Evolutionary conservation across 2,888 invertebrate genomes (phyloP), one percentile per base, ranked within the genome.

Genomic region (Hydroisotoma schaefferi): DNA sequence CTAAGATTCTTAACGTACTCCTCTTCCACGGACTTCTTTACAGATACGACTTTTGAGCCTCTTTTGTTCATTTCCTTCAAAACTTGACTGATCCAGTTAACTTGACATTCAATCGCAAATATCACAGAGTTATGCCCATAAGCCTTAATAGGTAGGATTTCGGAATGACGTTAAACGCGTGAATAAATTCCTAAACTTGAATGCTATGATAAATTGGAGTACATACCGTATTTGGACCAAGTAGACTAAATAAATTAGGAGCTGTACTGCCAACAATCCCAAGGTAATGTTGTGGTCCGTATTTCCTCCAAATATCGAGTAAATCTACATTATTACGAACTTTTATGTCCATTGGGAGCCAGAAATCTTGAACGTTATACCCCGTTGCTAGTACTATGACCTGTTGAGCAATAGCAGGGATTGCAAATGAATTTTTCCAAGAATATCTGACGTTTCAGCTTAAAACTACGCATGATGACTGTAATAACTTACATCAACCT

Each of bases 381-480:
- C 71, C 71, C 8, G 69, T 69, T 1, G 67, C 68, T 2, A 68
- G 44, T 18, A 70, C 64, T 2, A 70, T 48, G 5, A 68, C 65
- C 70, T 67, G 15, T 8, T 8, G 5, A 40, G 40, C 3, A 15
- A 40, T 15, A 8, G 22, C 18, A 12, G 15, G 33, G 8, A 33
- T 10, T 33, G 15, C 20, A 15, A 40, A 40, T 5, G 40, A 15
- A 15, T 15, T 40, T 40, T 5, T 40, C 5, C 5, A 40, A 40
- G n/a, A n/a, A n/a, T n/a, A n/a, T n/a, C n/a, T n/a, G n/a, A n/a
- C n/a, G n/a, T n/a, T n/a, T n/a, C n/a, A n/a, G n/a, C n/a, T n/a
- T n/a, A n/a, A n/a, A 44, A 44, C 2, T 44, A n/a, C 15, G 28
- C 10, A 55, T 55, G 8, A 18, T 44, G 22, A 20, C 8, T 49